A percentile compares a stretch with the other conserved stretches of the same genome.
phyloP scores from a whole-genome alignment of 30 jellyfish, hydroid and myxozoan genomes.

The Rhopilema esculentum region DNA sequence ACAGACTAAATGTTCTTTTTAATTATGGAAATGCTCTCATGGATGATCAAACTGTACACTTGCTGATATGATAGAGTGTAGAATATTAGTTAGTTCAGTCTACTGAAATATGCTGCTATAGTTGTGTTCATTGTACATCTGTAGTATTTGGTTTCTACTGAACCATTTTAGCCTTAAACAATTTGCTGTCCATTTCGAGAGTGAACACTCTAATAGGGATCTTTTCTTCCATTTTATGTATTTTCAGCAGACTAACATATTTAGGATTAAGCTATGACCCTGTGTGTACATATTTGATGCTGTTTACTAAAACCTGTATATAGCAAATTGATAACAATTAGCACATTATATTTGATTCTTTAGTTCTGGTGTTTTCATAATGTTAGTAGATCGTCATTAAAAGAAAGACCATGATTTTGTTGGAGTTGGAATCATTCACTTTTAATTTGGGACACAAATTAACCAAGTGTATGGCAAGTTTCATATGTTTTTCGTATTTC shows the following conservation, averaged over 20 bases:
- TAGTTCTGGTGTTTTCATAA: background rate
- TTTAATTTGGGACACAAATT: too few relatives aligned
- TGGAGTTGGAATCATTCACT: background rate
- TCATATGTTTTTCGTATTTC: too few relatives aligned
- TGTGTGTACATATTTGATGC: conserved; percentile 37
- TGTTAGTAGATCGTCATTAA: too few relatives aligned
- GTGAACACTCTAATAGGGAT: background rate
- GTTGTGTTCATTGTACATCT: background rate
- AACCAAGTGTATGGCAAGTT: too few relatives aligned
- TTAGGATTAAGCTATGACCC: background rate
- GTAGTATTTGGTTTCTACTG: too few relatives aligned
- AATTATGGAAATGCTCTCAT: background rate
- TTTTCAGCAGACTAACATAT: background rate
- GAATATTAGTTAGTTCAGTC: background rate
- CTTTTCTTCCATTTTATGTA: background rate
- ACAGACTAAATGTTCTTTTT: background rate
- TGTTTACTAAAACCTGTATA: conserved; percentile 25
- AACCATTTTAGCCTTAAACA: background rate
- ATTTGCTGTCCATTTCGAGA: background rate
- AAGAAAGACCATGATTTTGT: background rate
- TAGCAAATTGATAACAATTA: conserved; percentile 17
- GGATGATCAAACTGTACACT: background rate
- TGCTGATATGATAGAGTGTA: background rate
- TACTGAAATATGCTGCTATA: background rate
- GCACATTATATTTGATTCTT: background rate